Base-by-base conservation (phyloP, 2,797 vertebrate species). In the Sebastes jordani region DNA sequence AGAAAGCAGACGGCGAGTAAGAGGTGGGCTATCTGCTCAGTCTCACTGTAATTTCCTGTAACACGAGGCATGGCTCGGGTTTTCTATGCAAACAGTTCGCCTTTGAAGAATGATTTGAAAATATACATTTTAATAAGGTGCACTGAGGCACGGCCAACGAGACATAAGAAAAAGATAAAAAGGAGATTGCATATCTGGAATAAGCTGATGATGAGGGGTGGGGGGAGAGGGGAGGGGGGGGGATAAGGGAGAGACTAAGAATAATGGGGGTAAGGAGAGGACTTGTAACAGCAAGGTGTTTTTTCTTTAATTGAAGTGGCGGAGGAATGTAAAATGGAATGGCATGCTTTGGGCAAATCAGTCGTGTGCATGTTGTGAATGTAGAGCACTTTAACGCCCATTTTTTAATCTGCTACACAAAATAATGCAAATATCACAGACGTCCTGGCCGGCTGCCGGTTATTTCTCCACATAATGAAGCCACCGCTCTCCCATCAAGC, bases 71-170 rank as follows among this genome's bases (percentile, higher is more conserved):
- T 36, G 81, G 81, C 76, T 84, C 78, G 69, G 81, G 46, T 82
- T 92, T 78, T 91, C 74, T 79, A 16, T 76, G 86, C 87, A 91
- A 93, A 92, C 83, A 80, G 71, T 86, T 83, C 20, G 73, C 63
- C 88, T 94, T 94, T 93, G 92, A 92, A 93, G 90, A 92, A 87
- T 88, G 88, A 88, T 91, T 89, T 88, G 74, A 84, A 93, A 94
- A 93, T 88, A 89, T 89, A 82, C 88, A 93, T 94, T 95, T 95
- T 94, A 94, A 95, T 94, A 91, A 95, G 86, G 85, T 90, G 88
- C 81, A 74, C 63, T 20, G 71, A 90, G 87, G 84, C 88, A 73
- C 56, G 52, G 79, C 81, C 88, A 90, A 83, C 71, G 34, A 93
- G 84, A 88, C 79, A 76, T 80, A 83, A 83, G 52, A 61, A 76